These are phyloP conservation scores for Barnardius zonarius DNA, from an alignment of 2,113 vertebrate species.

Conservation along the genomic window DNA sequence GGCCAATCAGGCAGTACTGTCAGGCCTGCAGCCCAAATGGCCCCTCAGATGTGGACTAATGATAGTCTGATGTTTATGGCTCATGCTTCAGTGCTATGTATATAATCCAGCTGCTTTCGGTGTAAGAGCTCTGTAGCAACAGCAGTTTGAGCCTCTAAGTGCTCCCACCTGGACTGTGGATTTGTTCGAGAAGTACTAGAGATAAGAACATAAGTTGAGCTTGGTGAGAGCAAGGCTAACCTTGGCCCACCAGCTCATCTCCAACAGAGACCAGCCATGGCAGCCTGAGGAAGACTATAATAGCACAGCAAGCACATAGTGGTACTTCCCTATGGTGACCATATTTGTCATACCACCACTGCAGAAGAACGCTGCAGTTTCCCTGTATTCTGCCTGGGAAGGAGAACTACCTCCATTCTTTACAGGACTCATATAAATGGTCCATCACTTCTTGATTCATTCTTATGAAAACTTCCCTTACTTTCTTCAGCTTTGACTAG, in stretches of 20 bases:
- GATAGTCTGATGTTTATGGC: neutral
- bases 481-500: neutral
- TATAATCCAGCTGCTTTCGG: neutral
- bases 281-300: neutral
- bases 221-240: neutral
- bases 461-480: neutral
- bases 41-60: neutral
- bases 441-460: neutral
- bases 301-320: neutral
- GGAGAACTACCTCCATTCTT: neutral
- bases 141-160: neutral
- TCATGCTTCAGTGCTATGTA: neutral
- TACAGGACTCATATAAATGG: neutral
- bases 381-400: neutral
- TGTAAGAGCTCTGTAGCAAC: fast-evolving
- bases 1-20: neutral
- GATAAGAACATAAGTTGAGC: fast-evolving
- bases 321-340: neutral
- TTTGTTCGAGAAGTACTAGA: neutral
- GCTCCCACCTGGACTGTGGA: neutral
- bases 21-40: neutral
- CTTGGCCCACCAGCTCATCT: neutral
- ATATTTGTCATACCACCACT: neutral
- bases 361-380: neutral
- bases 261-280: neutral